Evolutionary conservation across 2,113 vertebrate genomes (phyloP), one percentile per base, ranked within the genome.

Genomic region (Garra rufa): DNA sequence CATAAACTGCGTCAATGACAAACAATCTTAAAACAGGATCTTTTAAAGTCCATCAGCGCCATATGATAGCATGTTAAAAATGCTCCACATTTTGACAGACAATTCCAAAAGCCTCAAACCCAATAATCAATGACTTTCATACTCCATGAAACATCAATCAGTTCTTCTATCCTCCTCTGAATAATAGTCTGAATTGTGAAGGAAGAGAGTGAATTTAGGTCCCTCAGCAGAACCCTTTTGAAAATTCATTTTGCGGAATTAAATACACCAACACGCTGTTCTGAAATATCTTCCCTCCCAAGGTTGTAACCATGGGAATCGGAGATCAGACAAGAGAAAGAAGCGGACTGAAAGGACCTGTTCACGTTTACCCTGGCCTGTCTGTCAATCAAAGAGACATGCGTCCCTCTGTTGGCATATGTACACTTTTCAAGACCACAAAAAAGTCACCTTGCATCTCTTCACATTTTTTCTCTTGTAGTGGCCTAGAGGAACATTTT

Each of bases 351-450:
- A 41, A 76, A 71, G 75, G 59, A 79, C 19, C 28, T 78, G 50
- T n/a, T 55, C 52, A 57, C 9, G 52, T 57, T 79, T 71, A 82
- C 70, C 15, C 19, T 34, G 77, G 71, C 26, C 50, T 71, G 78
- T 82, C 73, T 78, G 48, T 83, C 79, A 73, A 34, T 87, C 79
- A 87, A 67, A 71, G 55, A 69, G 75, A 67, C 74, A 83, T 28
- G 21, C 15, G 46, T 38, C 46, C 34, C 19, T 61, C 48, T 83
- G 55, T 77, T 46, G 26, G 44, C 75, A 30, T 78, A 83, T 63
- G 43, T 17, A 21, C 41, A 76, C 24, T 65, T 77, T 70, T 28
- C n/a, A 71, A 50, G 73, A 75, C 73, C 73, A 30, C 73, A 48
- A 50, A 75, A 75, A 15, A 50, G 73, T 75, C 73, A 75, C 15